phyloP scores from a whole-genome alignment of 2,888 invertebrate species.

The Ischnus inquisitorius region DNA sequence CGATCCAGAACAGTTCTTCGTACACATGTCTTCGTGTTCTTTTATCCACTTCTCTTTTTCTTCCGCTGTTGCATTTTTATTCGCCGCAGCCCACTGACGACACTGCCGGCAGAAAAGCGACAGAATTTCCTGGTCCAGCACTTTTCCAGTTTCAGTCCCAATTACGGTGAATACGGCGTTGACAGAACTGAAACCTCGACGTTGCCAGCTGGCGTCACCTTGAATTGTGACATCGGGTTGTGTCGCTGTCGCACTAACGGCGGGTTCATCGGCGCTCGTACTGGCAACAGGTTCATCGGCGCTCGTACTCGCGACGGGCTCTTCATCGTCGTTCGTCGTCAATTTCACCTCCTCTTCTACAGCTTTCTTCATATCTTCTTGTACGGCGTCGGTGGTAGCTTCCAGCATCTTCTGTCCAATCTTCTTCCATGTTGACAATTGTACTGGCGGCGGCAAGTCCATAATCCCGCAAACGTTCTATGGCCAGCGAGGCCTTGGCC shows the following conservation, averaged over 20 bases:
- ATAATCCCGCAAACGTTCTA: slow-evolving; percentile 50
- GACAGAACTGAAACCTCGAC: slow-evolving; percentile 57
- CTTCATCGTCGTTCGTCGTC: too few relatives aligned
- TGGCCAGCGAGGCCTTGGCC: slow-evolving; percentile 51
- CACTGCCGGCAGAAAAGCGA: slow-evolving; percentile 53
- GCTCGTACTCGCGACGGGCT: slow-evolving; percentile 36
- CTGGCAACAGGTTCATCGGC: slow-evolving; percentile 14
- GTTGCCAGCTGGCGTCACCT: slow-evolving; percentile 61
- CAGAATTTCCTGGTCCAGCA: slow-evolving; percentile 43
- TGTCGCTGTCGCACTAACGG: too few relatives aligned
- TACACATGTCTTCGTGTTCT: slow-evolving; percentile 44
- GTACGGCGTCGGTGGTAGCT: slow-evolving; percentile 42
- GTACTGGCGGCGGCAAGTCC: slow-evolving; percentile 49
- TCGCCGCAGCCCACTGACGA: slow-evolving; percentile 32
- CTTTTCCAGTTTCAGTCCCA: slow-evolving; percentile 15
- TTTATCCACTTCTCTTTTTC: slow-evolving; percentile 43
- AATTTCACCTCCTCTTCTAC: not conserved
- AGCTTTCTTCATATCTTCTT: slow-evolving; percentile 38
- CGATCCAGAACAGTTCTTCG: slow-evolving; percentile 47
- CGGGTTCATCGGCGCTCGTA: not conserved
- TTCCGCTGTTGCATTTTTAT: slow-evolving; percentile 30
- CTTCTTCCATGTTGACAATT: slow-evolving; percentile 2
- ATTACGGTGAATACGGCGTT: too few relatives aligned
- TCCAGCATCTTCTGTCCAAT: slow-evolving; percentile 45
- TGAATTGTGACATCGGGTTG: slow-evolving; percentile 41